phyloP scores from a whole-genome alignment of 2,113 vertebrate species.

The Rattus norvegicus region DNA sequence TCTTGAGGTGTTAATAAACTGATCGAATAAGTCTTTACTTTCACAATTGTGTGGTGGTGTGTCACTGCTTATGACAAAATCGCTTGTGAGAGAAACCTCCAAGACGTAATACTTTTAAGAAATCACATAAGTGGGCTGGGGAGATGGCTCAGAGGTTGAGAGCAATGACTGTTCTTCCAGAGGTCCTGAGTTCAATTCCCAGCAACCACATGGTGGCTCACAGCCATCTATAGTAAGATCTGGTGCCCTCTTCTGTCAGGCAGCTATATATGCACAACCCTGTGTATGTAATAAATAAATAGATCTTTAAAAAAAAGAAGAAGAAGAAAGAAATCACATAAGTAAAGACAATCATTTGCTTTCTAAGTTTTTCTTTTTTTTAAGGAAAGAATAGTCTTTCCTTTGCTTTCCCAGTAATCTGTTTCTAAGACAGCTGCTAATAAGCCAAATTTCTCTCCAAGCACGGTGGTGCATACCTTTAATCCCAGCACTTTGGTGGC shows the following conservation, averaged over 20 bases:
- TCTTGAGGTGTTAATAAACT: not conserved
- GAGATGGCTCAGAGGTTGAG: no score
- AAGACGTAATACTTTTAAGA: not conserved
- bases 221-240: no score
- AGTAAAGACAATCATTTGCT: not conserved
- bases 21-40: not conserved
- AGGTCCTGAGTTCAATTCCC: no score
- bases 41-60: not conserved
- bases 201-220: no score
- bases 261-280: no score
- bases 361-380: not conserved
- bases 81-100: not conserved
- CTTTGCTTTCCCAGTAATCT: not conserved
- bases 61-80: not conserved
- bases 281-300: no score
- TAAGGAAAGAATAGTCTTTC: not conserved
- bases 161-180: no score
- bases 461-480: no score
- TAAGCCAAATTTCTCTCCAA: not conserved
- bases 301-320: no score
- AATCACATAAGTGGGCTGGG: not conserved
- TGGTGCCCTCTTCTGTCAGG: no score
- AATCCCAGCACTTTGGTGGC: no score
- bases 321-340: no score
- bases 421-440: not conserved